These are phyloP conservation scores for Perca flavescens DNA, from an alignment of 2,113 vertebrate species.

Conservation along the genomic window DNA sequence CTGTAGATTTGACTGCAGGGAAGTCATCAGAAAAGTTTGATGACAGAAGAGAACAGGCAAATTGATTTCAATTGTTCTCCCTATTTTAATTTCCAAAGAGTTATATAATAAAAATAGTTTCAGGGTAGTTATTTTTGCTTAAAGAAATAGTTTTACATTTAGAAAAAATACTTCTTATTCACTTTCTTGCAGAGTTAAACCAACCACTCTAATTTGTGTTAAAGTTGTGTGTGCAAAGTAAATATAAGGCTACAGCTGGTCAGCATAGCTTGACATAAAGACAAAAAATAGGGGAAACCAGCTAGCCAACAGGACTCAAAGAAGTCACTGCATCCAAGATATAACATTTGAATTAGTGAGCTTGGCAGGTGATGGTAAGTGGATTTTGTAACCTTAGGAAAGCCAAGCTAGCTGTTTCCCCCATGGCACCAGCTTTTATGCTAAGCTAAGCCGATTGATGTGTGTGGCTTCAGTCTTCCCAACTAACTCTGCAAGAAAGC, in stretches of 20 bases:
- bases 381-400: no score
- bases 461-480: not conserved
- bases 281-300: not conserved
- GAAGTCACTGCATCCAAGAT: not conserved
- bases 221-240: not conserved
- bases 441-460: not conserved
- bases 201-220: not conserved
- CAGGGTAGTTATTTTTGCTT: no score
- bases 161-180: no score
- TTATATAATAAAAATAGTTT: no score
- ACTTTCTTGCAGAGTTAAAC: not conserved
- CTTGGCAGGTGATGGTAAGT: not conserved
- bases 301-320: not conserved
- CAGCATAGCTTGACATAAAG: not conserved
- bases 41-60: not conserved
- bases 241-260: not conserved
- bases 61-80: not conserved
- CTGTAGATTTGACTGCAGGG: not conserved
- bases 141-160: not conserved
- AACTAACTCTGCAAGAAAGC: not conserved
- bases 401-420: not conserved
- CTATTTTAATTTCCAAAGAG: not conserved
- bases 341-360: not conserved
- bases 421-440: not conserved
- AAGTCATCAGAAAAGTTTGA: not conserved